Base-by-base conservation (phyloP, 1,140 invertebrate genomes). In the Acromyrmex heyeri region DNA sequence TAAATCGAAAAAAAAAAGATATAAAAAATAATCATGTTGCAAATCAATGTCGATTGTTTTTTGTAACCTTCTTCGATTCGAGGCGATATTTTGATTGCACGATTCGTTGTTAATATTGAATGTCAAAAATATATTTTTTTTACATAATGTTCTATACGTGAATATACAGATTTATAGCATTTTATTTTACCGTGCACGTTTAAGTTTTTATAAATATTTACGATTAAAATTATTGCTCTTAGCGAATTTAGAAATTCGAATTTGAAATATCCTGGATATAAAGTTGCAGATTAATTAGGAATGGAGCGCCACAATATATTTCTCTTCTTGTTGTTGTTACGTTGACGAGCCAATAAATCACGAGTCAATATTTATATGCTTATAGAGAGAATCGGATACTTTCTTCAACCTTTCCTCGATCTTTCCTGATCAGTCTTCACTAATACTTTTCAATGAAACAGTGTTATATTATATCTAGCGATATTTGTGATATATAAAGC, bases 161-260 rank as follows among this genome's bases (percentile, higher is more conserved):
- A 30, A 30, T 30, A 30, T 3, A 30, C 27, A 30, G 3, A 30
- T 30, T 30, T 30, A 30, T 30, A 30, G 3, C 27, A 3, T 21
- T 53, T 18, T 57, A 21, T 59, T 0, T 7, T 21, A n/a, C n/a
- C n/a, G n/a, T 59, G 8, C 2, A 59, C 21, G n/a, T 59, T 24
- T 10, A 24, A 59, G 7, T 61, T 62, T 62, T 62, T 62, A 62
- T 62, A 62, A 30, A 62, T 61, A 61, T 30, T 27, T 62, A 62
- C 5, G 1, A 59, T 62, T 30, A 62, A 27, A 61, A 62, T 62
- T 62, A 62, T 1, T 27, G 4, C 4, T 62, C 59, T 62, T 3
- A 62, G 24, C 6, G 55, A 27, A 62, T 62, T 62, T 62, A 57
- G 4, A 30, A 30, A 55, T 55, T 44, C 38, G 38, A 44, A 30